Evolutionary conservation across 2,113 vertebrate species (phyloP), one percentile per base, ranked within the genome.

Genomic region (Trochalopteron elliotii): DNA sequence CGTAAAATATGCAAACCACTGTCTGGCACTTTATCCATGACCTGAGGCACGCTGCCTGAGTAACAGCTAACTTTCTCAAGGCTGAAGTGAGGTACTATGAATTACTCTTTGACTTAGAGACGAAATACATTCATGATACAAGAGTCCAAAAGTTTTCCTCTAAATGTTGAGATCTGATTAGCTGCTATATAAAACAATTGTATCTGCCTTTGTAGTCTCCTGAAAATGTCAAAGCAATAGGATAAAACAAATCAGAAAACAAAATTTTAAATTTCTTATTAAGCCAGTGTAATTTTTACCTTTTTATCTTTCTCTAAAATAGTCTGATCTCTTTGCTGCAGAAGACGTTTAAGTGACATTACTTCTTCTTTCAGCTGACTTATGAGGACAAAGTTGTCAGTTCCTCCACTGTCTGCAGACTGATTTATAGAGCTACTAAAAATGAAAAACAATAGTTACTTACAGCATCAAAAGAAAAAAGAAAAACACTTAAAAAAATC

Each of bases 351-450:
- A 91, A 99, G 97, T 56, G 99, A 99, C 99, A 99, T 99, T 88
- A 99, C 99, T 98, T 99, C 99, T 97, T 99, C 99, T 97, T 99
- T 99, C 97, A 99, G 98, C 93, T 99, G 99, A 97, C 99, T 99
- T 98, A 99, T 99, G 94, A 99, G 99, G 94, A 99, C 99, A 97
- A 99, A 99, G 98, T 99, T 99, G 98, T 99, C 99, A 13, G 99
- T 99, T 97, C 99, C 99, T 78, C 99, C 99, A 93, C 99, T 99
- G 98, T 99, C 99, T 98, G 99, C 98, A 76, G 99, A 99, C 97
- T 99, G 99, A 96, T 99, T 99, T 98, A 99, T 99, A 96, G 99
- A 99, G 98, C 99, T 99, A 98, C 99, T 99, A 98, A 93, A 98
- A 96, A 96, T 67, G 87, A 90, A 97, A 94, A 96, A 70, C n/a